These are phyloP conservation scores for Kryphioiulus occultus DNA, from an alignment of 2,888 invertebrate genomes.

Conservation along the genomic window DNA sequence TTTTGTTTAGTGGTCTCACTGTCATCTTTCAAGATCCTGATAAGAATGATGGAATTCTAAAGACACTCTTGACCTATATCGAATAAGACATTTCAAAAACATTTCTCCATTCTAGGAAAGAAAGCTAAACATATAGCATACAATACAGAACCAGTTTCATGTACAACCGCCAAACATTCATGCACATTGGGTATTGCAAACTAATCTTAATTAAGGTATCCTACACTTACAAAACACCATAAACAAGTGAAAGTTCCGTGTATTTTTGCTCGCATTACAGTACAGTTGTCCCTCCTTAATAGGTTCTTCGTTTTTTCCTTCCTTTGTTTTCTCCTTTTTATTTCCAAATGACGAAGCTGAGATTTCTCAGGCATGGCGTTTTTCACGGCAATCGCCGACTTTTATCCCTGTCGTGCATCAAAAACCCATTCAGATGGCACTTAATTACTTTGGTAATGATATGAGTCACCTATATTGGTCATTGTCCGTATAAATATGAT, in stretches of 20 bases:
- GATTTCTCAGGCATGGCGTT: not conserved
- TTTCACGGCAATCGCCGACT: not conserved
- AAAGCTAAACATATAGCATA: not conserved
- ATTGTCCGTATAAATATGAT: not conserved
- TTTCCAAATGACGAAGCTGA: not conserved
- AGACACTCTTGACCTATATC: too few species aligned
- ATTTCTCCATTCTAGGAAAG: not conserved
- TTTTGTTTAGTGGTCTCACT: too few species aligned
- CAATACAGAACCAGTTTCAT: not conserved
- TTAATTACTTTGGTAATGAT: conserved; percentile 5
- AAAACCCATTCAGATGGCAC: conserved; percentile 5
- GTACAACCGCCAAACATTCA: too few species aligned
- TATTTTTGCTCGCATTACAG: not conserved
- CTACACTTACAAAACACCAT: not conserved
- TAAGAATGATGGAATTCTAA: too few species aligned
- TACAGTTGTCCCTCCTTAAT: not conserved
- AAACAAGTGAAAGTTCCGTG: not conserved
- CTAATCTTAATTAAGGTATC: not conserved
- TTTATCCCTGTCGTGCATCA: conserved; percentile 5
- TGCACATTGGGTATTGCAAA: not conserved
- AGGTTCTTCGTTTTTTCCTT: not conserved
- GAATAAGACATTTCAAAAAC: too few species aligned
- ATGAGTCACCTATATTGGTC: not conserved
- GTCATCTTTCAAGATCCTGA: too few species aligned
- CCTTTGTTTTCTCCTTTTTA: not conserved